Evolutionary conservation across 2,797 vertebrate species (phyloP).

Genomic region (Carapus acus): DNA sequence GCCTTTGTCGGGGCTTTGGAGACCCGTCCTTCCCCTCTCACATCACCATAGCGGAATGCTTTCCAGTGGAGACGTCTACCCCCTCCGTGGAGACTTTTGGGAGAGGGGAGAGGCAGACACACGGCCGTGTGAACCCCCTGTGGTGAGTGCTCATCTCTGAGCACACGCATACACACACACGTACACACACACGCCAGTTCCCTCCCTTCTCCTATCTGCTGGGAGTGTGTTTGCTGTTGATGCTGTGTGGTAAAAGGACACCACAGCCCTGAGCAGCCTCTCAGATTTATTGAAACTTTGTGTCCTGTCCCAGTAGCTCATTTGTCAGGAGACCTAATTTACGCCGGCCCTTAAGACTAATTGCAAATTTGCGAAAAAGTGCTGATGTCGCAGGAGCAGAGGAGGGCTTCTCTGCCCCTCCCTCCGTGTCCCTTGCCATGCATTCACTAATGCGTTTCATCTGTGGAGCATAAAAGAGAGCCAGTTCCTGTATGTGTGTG

Average conservation of each 20-base stretch:
- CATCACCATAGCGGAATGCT: constrained; percentile 56
- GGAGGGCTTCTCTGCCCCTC: constrained; percentile 63
- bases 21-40: constrained; percentile 51
- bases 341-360: constrained; percentile 99
- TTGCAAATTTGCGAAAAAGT: constrained; percentile 98
- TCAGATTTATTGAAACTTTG: constrained; percentile 79
- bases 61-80: constrained; percentile 28
- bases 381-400: constrained; percentile 96
- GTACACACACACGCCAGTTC: constrained; percentile 43
- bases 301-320: constrained; percentile 91
- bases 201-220: constrained; percentile 38
- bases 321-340: constrained; percentile 99
- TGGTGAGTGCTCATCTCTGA: constrained; percentile 48
- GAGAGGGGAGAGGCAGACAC: constrained; percentile 40
- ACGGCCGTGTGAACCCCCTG: constrained; percentile 43
- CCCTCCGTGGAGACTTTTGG: constrained; percentile 43
- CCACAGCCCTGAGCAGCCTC: constrained; percentile 60
- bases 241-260: constrained; percentile 61
- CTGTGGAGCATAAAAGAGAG: constrained; percentile 91
- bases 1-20: constrained; percentile 58
- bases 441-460: constrained; percentile 96
- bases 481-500: constrained; percentile 65
- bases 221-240: constrained; percentile 60
- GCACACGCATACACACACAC: too few relatives aligned
- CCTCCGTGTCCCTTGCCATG: constrained; percentile 91